Evolutionary conservation across 2,113 vertebrate species (phyloP), one percentile per base, ranked within the genome.

Genomic region (Gadus macrocephalus): DNA sequence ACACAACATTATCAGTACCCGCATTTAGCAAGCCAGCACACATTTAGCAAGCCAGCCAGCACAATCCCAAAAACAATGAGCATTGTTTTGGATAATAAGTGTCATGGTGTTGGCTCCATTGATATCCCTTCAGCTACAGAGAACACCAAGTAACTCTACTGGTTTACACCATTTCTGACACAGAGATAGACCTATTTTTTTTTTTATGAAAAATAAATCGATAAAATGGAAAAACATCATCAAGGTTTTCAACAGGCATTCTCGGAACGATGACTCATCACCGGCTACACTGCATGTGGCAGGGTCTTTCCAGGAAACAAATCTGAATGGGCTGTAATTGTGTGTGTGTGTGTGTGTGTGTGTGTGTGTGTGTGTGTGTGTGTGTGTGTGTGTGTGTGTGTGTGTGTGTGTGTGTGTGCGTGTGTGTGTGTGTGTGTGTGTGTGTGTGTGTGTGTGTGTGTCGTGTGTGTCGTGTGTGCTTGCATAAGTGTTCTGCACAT

Each of bases 221-320:
- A 35, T 35, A 4, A 35, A 35, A 35, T 35, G 6, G 31, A 35
- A 35, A 4, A 35, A 35, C 31, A 53, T 35, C 64, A 75, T 62
- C 20, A 19, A 27, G 62, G 62, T 74, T 67, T 49, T 16, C 15
- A 19, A 3, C 16, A 62, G 70, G 8, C 64, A 55, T 58, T 55
- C 72, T 62, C 60, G 58, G 66, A 38, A 60, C 15, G 66, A 73
- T 81, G 81, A 81, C 75, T 85, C 81, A 85, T 76, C 12, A 14
- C 12, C 53, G 2, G 14, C 12, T 15, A 55, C 3, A 63, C 68
- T 5, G 38, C 49, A 55, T 67, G 75, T 66, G 55, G 28, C 62
- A 70, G 27, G 70, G 62, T 78, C 70, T 77, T 58, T 70, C 53
- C 60, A 71, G 69, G 58, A 79, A 70, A 78, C 69, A 38, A 74